phyloP scores from a whole-genome alignment of 2,888 invertebrate species.

The Chloromyia formosa region DNA sequence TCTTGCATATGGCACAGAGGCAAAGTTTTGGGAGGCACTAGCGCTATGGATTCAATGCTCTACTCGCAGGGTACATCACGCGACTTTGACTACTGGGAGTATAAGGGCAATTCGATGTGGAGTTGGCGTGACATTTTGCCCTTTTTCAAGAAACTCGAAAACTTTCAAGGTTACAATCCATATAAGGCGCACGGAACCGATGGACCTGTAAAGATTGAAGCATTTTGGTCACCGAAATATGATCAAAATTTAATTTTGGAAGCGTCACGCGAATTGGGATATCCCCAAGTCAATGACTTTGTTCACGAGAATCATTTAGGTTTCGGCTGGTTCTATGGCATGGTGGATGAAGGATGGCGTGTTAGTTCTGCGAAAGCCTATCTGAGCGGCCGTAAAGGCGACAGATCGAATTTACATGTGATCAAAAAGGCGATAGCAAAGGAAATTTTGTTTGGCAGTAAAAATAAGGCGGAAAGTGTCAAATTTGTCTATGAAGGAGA shows the following conservation, averaged over 20 bases:
- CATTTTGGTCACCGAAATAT: constrained; percentile 57
- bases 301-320: constrained; percentile 68
- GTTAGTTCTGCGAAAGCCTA: constrained; percentile 81
- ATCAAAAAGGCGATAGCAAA: constrained; percentile 66
- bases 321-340: constrained; percentile 18
- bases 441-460: constrained; percentile 64
- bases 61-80: constrained; percentile 68
- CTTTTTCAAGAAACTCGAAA: constrained; percentile 80
- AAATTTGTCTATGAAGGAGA: constrained; percentile 52
- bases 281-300: constrained; percentile 66
- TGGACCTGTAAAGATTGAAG: constrained; percentile 66
- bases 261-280: constrained; percentile 67
- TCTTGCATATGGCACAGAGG: constrained; percentile 29
- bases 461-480: constrained; percentile 64
- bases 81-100: constrained; percentile 71
- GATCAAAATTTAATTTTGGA: constrained; percentile 66
- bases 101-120: constrained; percentile 69
- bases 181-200: constrained; percentile 62
- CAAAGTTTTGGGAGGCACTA: constrained; percentile 27
- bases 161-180: constrained; percentile 25
- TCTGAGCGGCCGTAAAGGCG: constrained; percentile 65
- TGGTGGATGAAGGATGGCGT: constrained; percentile 71
- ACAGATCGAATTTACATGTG: constrained; percentile 65
- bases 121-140: constrained; percentile 75
- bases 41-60: constrained; percentile 61